Conservation (phyloP, 2,113 vertebrate genomes). For the Holacanthus passer region DNA sequence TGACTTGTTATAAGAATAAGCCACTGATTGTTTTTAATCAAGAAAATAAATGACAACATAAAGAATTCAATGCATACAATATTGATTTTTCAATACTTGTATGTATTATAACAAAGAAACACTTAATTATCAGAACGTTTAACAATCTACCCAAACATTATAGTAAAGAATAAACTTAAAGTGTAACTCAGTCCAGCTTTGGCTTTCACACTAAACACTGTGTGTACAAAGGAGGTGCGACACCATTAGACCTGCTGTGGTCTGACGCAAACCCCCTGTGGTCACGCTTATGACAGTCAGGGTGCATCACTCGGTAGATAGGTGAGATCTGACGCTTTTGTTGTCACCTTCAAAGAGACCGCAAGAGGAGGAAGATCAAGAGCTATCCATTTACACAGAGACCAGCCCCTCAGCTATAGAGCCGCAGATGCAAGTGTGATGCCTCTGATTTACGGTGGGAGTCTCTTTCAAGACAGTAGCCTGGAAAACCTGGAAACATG, state of each 20-base stretch:
- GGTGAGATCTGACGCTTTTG: conserved; percentile 49
- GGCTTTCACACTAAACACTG: background rate
- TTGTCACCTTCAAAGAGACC: conserved; percentile 69
- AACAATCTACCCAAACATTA: background rate
- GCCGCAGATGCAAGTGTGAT: conserved; percentile 3
- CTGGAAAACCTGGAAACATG: background rate
- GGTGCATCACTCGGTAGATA: background rate
- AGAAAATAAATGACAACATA: background rate
- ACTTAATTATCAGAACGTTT: background rate
- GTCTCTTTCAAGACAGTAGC: background rate
- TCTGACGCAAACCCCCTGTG: conserved; percentile 11
- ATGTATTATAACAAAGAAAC: background rate
- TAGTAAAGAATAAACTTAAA: background rate
- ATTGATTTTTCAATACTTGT: background rate
- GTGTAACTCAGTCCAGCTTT: background rate
- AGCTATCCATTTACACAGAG: conserved; percentile 68
- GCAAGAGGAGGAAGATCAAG: conserved; percentile 65
- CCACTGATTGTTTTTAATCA: background rate
- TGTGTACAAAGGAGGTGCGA: background rate
- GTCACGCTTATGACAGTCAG: conserved; percentile 12
- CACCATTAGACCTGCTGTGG: conserved; percentile 8
- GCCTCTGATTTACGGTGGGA: conserved; percentile 31
- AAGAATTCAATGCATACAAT: background rate
- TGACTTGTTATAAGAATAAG: background rate
- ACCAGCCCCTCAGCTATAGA: conserved; percentile 41